Evolutionary conservation across 2,888 invertebrate species (phyloP).

Genomic region (Orgyia antiqua): DNA sequence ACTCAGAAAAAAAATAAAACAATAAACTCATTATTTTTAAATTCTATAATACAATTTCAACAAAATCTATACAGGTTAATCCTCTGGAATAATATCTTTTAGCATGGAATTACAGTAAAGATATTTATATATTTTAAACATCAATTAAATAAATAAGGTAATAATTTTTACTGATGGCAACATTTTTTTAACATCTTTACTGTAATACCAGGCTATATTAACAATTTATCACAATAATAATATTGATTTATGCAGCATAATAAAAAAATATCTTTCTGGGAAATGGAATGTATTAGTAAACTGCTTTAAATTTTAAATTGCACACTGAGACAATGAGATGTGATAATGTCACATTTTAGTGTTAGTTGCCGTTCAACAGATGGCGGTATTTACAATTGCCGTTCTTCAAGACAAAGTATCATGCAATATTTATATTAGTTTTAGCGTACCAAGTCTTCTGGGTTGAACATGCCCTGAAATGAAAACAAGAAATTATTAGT

Average conservation of each 20-base stretch:
- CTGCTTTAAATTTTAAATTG: conserved; percentile 35
- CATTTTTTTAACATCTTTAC: conserved; percentile 7
- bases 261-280: conserved; percentile 18
- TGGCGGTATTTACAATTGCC: conserved; percentile 62
- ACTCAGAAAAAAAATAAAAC: conserved; percentile 27
- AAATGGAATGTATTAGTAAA: conserved; percentile 45
- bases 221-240: conserved; percentile 21
- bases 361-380: conserved; percentile 32
- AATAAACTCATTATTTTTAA: conserved; percentile 28
- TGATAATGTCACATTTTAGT: conserved; percentile 17
- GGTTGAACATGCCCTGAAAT: conserved; percentile 92
- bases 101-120: conserved; percentile 31
- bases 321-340: conserved; percentile 44
- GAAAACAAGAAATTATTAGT: conserved; percentile 29
- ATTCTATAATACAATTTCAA: conserved; percentile 62
- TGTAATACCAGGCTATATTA: conserved; percentile 20
- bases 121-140: not conserved
- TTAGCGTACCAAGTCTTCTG: conserved; percentile 86
- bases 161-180: conserved; percentile 9
- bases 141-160: not conserved
- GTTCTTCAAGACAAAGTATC: conserved; percentile 45
- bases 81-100: conserved; percentile 29
- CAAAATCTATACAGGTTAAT: conserved; percentile 56
- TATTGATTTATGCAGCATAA: conserved; percentile 17
- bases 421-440: conserved; percentile 52